These are phyloP conservation scores for Zaprionus africanus DNA, from an alignment of 1,140 invertebrate genomes.

Conservation along the genomic window DNA sequence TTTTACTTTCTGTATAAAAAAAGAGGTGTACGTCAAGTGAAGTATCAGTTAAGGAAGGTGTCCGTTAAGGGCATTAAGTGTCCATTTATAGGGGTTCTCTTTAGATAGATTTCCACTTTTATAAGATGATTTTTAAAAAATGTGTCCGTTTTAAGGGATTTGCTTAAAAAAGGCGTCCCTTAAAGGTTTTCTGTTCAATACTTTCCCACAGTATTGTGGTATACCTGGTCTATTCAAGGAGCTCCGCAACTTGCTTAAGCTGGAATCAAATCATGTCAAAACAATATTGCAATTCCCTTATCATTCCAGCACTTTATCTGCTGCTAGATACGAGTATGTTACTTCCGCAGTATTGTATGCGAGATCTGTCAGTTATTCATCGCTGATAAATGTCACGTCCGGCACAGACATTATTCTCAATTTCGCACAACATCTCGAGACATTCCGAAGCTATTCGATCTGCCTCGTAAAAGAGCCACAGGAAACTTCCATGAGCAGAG, in stretches of 20 bases:
- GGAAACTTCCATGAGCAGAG: neutral
- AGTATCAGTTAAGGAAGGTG: too few relatives aligned
- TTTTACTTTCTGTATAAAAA: too few relatives aligned
- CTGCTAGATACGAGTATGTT: neutral
- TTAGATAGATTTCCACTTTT: too few relatives aligned
- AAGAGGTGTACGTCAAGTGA: too few relatives aligned
- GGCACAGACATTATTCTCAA: constrained; percentile 2
- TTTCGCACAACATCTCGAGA: constrained; percentile 9
- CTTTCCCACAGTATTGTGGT: too few relatives aligned
- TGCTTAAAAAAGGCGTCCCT: too few relatives aligned
- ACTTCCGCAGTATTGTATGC: neutral
- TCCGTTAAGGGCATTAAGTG: too few relatives aligned
- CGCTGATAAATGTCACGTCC: neutral
- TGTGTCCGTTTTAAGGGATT: too few relatives aligned
- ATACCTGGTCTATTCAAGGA: neutral
- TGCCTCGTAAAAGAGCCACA: neutral
- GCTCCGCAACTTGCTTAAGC: too few relatives aligned
- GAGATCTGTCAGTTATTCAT: neutral
- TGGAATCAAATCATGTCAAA: neutral
- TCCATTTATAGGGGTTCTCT: too few relatives aligned
- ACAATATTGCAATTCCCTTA: neutral
- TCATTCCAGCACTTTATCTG: neutral
- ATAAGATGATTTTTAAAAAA: too few relatives aligned
- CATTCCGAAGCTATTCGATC: constrained; percentile 6
- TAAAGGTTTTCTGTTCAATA: too few relatives aligned